phyloP scores from a whole-genome alignment of 2,888 invertebrate species.

The Cecidostiba fungosa region DNA sequence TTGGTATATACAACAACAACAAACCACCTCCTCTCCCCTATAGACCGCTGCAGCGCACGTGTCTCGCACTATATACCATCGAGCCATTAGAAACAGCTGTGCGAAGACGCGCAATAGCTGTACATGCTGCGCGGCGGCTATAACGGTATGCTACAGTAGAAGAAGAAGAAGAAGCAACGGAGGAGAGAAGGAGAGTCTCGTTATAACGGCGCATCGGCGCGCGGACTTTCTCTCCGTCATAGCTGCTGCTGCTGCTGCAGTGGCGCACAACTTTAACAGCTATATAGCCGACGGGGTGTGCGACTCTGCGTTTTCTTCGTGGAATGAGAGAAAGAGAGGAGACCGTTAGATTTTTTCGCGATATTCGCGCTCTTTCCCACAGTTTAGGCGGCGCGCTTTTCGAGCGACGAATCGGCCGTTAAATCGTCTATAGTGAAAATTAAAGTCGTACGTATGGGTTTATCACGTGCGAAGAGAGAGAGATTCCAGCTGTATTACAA shows the following conservation, averaged over 20 bases:
- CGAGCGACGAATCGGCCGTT: not conserved
- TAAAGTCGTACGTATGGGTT: no score
- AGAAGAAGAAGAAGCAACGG: not conserved
- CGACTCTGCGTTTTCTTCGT: slow-evolving; percentile 25
- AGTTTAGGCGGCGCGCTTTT: not conserved
- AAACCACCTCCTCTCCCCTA: not conserved
- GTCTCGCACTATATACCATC: not conserved
- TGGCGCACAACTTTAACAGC: slow-evolving; percentile 38
- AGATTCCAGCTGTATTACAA: no score
- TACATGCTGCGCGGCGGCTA: slow-evolving; percentile 9
- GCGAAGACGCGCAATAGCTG: slow-evolving; percentile 43
- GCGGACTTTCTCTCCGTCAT: slow-evolving; percentile 57
- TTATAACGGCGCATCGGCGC: slow-evolving; percentile 60
- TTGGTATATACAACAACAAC: not conserved
- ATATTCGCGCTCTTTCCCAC: slow-evolving; percentile 11
- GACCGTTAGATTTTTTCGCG: slow-evolving; percentile 42
- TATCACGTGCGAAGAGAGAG: no score
- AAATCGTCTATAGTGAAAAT: not conserved
- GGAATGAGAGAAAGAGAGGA: slow-evolving; percentile 32
- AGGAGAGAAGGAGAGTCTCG: slow-evolving; percentile 54
- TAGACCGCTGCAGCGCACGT: slow-evolving; percentile 11
- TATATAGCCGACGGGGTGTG: slow-evolving; percentile 23
- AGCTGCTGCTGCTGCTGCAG: slow-evolving; percentile 35
- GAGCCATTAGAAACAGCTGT: slow-evolving; percentile 52
- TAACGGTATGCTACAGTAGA: slow-evolving; percentile 43